Percentiles rank a stretch among this genome's conserved stretches.
Conservation (phyloP, 2,797 vertebrate species). For the Hapalemur alaotrensis region DNA sequence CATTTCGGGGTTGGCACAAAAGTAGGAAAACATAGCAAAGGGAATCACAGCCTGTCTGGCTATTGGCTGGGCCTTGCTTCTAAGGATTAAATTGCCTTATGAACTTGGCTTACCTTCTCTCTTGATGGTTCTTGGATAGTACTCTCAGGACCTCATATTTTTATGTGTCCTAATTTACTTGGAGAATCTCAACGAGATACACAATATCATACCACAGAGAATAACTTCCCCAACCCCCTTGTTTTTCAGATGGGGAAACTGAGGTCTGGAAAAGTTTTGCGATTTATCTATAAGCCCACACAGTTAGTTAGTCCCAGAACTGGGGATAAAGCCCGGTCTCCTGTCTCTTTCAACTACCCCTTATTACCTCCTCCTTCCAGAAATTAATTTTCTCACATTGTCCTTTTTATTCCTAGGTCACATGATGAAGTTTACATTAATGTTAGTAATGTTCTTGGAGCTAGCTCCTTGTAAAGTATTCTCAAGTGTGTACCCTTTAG, state of each 20-base stretch:
- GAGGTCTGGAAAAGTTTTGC: not conserved
- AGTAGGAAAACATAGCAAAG: conserved; percentile 68
- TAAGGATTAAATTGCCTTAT: conserved; percentile 65
- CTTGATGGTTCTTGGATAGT: conserved; percentile 63
- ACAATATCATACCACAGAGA: not conserved
- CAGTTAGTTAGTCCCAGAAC: not conserved
- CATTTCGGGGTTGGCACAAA: conserved; percentile 72
- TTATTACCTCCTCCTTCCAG: not conserved
- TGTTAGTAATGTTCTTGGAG: not conserved
- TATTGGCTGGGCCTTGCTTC: conserved; percentile 68
- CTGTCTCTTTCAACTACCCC: not conserved
- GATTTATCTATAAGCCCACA: not conserved
- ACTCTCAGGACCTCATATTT: conserved; percentile 59
- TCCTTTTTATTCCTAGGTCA: not conserved
- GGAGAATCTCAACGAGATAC: conserved; percentile 45
- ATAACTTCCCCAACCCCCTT: not conserved
- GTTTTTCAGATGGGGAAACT: conserved; percentile 41
- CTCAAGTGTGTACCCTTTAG: not conserved
- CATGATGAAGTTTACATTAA: not conserved
- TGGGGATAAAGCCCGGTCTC: not conserved
- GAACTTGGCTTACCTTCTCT: conserved; percentile 72
- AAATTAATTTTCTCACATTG: not conserved
- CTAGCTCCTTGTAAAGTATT: not conserved
- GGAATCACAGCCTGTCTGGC: conserved; percentile 49
- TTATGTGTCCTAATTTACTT: conserved; percentile 56